A percentile compares a stretch with the other conserved stretches of the same genome.
These are phyloP conservation scores for Theocolax elegans DNA, from an alignment of 1,140 invertebrate species.

Conservation along the genomic window DNA sequence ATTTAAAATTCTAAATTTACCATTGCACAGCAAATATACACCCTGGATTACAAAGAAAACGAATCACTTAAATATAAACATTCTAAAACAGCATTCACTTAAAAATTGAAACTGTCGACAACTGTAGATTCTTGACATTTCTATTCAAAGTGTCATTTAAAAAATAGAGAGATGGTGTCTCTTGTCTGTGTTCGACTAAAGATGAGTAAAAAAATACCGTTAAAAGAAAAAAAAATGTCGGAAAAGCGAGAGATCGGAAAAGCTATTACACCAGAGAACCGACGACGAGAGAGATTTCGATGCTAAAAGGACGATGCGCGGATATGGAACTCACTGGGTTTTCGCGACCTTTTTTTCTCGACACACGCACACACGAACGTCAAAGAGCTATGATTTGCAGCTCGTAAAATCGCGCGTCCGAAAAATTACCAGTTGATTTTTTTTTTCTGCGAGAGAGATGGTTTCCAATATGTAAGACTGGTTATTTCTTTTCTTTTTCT, in stretches of 20 bases:
- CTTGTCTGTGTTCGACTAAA: too few species aligned
- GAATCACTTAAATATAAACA: too few species aligned
- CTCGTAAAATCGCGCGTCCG: slow-evolving; percentile 32
- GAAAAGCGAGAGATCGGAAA: background rate
- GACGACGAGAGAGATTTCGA: slow-evolving; percentile 51
- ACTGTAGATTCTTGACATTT: too few species aligned
- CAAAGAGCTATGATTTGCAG: slow-evolving; percentile 36
- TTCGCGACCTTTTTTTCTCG: background rate
- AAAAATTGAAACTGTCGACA: too few species aligned
- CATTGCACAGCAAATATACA: too few species aligned
- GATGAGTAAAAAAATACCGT: too few species aligned
- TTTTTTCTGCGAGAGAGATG: background rate
- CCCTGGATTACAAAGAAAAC: too few species aligned
- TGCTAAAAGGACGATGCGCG: slow-evolving; percentile 47
- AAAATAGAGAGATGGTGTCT: too few species aligned
- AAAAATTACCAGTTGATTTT: slow-evolving; percentile 29
- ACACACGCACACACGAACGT: background rate
- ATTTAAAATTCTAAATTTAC: too few species aligned
- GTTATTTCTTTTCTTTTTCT: background rate
- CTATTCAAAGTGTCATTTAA: too few species aligned
- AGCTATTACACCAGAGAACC: background rate
- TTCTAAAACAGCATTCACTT: too few species aligned
- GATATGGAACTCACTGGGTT: slow-evolving; percentile 49
- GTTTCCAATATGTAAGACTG: background rate
- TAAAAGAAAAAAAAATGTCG: background rate